These are phyloP conservation scores for Carettochelys insculpta DNA, from an alignment of 2,113 vertebrate species.

Conservation along the genomic window DNA sequence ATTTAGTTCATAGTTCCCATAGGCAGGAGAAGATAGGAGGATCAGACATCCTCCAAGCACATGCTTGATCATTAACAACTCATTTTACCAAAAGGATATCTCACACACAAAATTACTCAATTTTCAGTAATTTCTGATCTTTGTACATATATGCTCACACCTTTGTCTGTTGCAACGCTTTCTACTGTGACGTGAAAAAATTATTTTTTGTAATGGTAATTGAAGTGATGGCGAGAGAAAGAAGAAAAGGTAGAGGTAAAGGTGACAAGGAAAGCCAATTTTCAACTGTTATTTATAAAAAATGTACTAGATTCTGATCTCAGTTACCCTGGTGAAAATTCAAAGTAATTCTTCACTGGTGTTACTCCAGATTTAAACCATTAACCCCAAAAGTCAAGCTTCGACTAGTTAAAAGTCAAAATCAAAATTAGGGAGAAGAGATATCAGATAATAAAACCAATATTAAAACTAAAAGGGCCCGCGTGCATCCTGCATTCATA, in stretches of 20 bases:
- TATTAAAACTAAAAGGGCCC: neutral
- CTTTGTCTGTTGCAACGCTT: neutral
- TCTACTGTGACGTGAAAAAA: neutral
- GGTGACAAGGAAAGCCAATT: neutral
- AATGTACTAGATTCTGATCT: neutral
- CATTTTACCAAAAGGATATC: neutral
- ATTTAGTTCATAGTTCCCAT: constrained; percentile 12
- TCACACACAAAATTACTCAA: neutral
- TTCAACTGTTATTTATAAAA: neutral
- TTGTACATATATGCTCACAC: neutral
- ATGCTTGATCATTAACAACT: neutral
- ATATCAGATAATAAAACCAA: neutral
- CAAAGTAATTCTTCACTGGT: neutral
- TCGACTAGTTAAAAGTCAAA: constrained; percentile 15
- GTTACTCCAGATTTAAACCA: neutral
- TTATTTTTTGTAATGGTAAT: neutral
- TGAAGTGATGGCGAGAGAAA: neutral
- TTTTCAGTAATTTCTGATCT: neutral
- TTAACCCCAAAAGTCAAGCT: neutral
- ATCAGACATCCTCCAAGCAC: neutral
- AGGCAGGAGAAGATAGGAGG: neutral
- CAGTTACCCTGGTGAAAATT: neutral
- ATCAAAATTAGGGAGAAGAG: neutral
- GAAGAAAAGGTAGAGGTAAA: neutral
- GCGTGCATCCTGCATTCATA: neutral